Evolutionary conservation across 2,797 vertebrate genomes (phyloP), one percentile per base, ranked within the genome.

Genomic region (Lutjanus campechanus): DNA sequence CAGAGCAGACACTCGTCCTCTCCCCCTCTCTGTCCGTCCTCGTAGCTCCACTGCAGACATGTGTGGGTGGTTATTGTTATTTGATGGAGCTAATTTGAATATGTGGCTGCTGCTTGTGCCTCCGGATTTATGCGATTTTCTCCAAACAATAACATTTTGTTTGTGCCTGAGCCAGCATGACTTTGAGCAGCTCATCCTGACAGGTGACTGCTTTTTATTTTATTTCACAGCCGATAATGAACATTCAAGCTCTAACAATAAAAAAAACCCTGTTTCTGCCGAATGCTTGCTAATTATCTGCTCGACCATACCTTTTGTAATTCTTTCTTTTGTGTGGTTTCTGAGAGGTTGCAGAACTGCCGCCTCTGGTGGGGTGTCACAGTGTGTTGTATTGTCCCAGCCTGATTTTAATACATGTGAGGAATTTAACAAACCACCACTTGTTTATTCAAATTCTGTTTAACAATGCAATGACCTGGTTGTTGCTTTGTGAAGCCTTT

Each of bases 21-120:
- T 56, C 59, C 63, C 61, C 10, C 49, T 46, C 74, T 54, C 67
- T 44, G 22, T 72, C 73, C 20, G 4, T 61, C 65, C 46, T 41
- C 41, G 60, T 36, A 68, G 59, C 68, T 66, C 3, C 69, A 50
- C 66, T 65, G 59, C 76, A 82, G 81, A 84, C 78, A 46, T 29
- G 74, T 51, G 90, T 89, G 86, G 87, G 87, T 47, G 87, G 76
- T 76, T 84, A 70, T 78, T 84, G 71, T 79, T 83, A 54, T 87
- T 87, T 80, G 64, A 87, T 66, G 65, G 62, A 75, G 73, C 82
- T 76, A 17, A 80, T 82, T 73, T 83, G 81, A 84, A 88, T 88
- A 74, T 54, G 75, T 1, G 55, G 81, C 68, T 67, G 40, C 79
- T n/a, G 78, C 55, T 81, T 69, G 62, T 77, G 81, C 66, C 9